A percentile compares a stretch with the other conserved stretches of the same genome.
Evolutionary conservation across 2,797 vertebrate species (phyloP).

Genomic region (Salmo trutta): DNA sequence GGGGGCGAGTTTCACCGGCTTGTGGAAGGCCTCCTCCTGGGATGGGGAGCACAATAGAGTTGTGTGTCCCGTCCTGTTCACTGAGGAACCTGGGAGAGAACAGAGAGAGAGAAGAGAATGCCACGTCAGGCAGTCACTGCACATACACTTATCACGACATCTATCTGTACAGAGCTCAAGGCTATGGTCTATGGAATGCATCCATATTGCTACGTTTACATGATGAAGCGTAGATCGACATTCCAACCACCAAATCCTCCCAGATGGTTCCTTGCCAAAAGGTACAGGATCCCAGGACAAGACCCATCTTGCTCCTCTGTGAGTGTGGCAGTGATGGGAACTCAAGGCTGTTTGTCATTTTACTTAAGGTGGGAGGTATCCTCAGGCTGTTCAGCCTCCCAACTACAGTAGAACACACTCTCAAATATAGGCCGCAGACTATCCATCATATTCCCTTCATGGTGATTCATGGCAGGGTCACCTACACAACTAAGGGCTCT

Average conservation of each 20-base stretch:
- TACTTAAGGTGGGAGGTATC: slow-evolving; percentile 18
- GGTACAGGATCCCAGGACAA: slow-evolving; percentile 36
- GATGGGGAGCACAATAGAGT: slow-evolving; percentile 47
- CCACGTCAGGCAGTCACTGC: too few species aligned
- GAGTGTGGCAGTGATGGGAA: slow-evolving; percentile 28
- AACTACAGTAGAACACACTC: slow-evolving; percentile 28
- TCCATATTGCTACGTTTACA: slow-evolving; percentile 35
- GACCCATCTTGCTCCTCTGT: slow-evolving; percentile 40
- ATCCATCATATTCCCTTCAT: slow-evolving; percentile 19
- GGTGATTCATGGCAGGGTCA: slow-evolving; percentile 28
- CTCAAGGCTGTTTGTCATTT: slow-evolving; percentile 20
- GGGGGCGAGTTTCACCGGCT: slow-evolving; percentile 69
- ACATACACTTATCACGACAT: slow-evolving; percentile 6
- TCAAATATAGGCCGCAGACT: slow-evolving; percentile 32
- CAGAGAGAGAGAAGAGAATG: neutral
- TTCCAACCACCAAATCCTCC: slow-evolving; percentile 36
- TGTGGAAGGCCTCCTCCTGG: slow-evolving; percentile 69
- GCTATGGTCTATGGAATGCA: slow-evolving; percentile 43
- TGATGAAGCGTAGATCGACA: slow-evolving; percentile 50
- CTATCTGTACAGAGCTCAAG: slow-evolving; percentile 24
- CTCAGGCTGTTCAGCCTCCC: slow-evolving; percentile 29
- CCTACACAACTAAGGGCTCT: slow-evolving; percentile 3
- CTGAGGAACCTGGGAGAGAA: slow-evolving; percentile 61
- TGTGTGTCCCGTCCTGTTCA: slow-evolving; percentile 60
- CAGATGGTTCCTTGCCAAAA: slow-evolving; percentile 22